Base-by-base conservation (phyloP, 1,140 invertebrate species). In the honey bee (Apis mellifera) region DNA sequence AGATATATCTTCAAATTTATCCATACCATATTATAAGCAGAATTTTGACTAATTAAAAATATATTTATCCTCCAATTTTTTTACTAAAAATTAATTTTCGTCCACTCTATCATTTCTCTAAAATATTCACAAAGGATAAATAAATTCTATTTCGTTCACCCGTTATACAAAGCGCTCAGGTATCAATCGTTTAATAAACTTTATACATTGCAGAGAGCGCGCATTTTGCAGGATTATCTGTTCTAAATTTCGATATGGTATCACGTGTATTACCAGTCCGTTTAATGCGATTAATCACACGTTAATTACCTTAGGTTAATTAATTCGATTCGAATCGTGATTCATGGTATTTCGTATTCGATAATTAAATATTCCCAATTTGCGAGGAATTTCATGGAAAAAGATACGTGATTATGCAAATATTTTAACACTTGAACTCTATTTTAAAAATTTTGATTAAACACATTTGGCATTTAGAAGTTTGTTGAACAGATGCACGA, bases 151-250 rank as follows among this genome's bases (percentile, higher is more conserved):
- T 72, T 19, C 1, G 15, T 23, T 50, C 32, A 66, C 70, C 78
- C 79, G 73, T 82, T 82, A 23, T 13, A 60, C 26, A 15, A 21
- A 32, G 1, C 19, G 11, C 59, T 65, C 50, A 15, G 50, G 15
- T 68, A 26, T 60, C 42, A n/a, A 9, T 11, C 52, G 48, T 60
- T 66, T 75, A 59, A 75, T 75, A 66, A 81, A 59, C 23, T 66
- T 74, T 52, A 75, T 59, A 75, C 62, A 11, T 15, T 32, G 2
- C 57, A n/a, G 50, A 19, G 50, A 73, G 23, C 17, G 13, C 21
- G 26, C 50, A 65, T 60, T 76, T 26, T 11, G 9, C 52, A 54
- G 64, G 72, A 82, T 82, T 76, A 82, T 82, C 52, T 17, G 64
- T 11, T 52, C 54, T 75, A 68, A 26, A 68, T 82, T 76, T 82